A percentile compares a stretch with the other conserved stretches of the same genome.
These are phyloP conservation scores for Sitobion miscanthi DNA, from an alignment of 1,140 invertebrate genomes.

Conservation along the genomic window DNA sequence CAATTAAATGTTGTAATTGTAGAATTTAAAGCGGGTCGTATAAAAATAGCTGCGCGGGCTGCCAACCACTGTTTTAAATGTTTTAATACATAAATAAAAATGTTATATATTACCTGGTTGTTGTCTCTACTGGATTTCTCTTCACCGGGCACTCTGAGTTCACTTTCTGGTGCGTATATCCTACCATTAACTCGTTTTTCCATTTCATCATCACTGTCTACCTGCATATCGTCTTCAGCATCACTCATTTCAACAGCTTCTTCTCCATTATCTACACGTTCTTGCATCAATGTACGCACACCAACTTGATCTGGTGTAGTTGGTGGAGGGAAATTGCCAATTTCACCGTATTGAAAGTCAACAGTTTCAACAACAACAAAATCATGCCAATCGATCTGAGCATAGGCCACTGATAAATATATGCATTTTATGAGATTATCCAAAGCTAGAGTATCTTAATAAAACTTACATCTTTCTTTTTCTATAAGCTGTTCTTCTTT, in stretches of 20 bases:
- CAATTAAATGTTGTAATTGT: too few species aligned
- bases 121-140: conserved; percentile 58
- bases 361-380: conserved; percentile 99
- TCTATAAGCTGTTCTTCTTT: conserved; percentile 95
- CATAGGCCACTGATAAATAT: conserved; percentile 80
- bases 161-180: conserved; percentile 49
- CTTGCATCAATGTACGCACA: conserved; percentile 87
- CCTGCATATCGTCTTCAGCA: conserved; percentile 72
- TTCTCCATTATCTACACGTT: conserved; percentile 65
- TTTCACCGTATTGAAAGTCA: conserved; percentile 88
- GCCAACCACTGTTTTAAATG: too few species aligned
- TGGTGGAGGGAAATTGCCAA: conserved; percentile 93
- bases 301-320: conserved; percentile 97
- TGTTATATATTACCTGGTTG: conserved; percentile 61
- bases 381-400: conserved; percentile 99
- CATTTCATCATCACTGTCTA: conserved; percentile 61
- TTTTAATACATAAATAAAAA: background rate
- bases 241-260: conserved; percentile 62
- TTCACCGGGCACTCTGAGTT: conserved; percentile 54
- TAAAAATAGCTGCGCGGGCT: too few species aligned
- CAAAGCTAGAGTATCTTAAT: background rate
- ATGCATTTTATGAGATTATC: background rate
- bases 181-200: conserved; percentile 43
- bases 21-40: too few species aligned
- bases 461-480: conserved; percentile 77